Evolutionary conservation across 2,113 vertebrate genomes (phyloP).

Genomic region (Brachypodius melanocephalos): DNA sequence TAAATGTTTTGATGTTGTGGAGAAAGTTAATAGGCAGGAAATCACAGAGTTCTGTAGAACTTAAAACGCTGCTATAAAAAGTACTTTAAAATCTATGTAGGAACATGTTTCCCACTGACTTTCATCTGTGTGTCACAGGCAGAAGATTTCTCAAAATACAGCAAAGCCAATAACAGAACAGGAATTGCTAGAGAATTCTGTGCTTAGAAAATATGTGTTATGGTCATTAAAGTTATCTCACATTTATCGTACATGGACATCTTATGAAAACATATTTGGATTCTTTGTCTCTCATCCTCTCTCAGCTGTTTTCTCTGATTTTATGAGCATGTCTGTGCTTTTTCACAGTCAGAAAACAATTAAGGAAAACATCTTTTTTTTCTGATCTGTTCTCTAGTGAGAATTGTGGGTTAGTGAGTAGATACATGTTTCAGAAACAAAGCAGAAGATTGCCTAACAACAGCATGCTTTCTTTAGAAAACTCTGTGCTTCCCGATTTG

Average conservation of each 20-base stretch:
- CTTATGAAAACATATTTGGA: not conserved
- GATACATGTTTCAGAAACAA: constrained; percentile 4
- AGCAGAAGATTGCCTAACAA: constrained; percentile 29
- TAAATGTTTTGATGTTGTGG: not conserved
- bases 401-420: constrained; percentile 1
- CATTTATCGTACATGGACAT: not conserved
- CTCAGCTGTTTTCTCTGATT: not conserved
- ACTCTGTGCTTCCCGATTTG: constrained; percentile 10
- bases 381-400: not conserved
- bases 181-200: not conserved
- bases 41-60: not conserved
- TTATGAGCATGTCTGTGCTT: not conserved
- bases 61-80: not conserved
- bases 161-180: not conserved
- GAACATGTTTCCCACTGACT: not conserved
- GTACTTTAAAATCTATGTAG: not conserved
- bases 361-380: not conserved
- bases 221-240: not conserved
- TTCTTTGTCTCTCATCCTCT: not conserved
- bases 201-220: not conserved
- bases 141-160: not conserved
- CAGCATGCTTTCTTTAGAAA: constrained; percentile 17
- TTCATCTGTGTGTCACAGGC: not conserved
- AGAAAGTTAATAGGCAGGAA: constrained; percentile 1
- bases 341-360: not conserved